These are phyloP conservation scores for Premnoplex brunnescens DNA, from an alignment of 2,797 vertebrate genomes.

Conservation along the genomic window DNA sequence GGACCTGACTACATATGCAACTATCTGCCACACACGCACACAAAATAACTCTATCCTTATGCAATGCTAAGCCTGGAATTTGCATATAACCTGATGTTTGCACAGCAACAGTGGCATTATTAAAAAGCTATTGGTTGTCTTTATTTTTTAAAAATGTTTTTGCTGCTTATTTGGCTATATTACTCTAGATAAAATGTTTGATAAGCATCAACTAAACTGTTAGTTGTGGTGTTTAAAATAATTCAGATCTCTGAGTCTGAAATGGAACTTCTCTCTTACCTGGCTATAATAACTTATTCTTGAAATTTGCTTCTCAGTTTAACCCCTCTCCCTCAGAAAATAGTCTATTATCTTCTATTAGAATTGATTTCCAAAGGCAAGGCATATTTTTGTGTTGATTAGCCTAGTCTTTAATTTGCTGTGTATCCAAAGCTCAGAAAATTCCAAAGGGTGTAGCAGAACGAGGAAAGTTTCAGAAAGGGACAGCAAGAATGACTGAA, in stretches of 20 bases:
- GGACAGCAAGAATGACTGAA: background rate
- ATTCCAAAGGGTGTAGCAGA: background rate
- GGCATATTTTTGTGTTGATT: background rate
- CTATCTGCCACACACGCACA: background rate
- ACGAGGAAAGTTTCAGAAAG: background rate
- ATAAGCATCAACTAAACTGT: background rate
- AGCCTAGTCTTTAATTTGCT: background rate
- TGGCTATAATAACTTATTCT: background rate
- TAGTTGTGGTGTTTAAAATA: background rate
- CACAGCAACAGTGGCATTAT: background rate
- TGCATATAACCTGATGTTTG: background rate
- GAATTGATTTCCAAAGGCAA: background rate
- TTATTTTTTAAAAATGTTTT: background rate
- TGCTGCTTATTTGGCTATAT: background rate
- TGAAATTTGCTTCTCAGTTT: background rate
- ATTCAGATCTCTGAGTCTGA: background rate
- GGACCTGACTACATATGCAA: background rate
- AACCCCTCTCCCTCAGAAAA: background rate
- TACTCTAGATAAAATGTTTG: background rate
- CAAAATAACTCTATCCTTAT: background rate
- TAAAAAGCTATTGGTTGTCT: background rate
- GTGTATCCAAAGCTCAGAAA: background rate
- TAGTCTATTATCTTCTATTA: background rate
- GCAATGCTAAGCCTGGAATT: background rate
- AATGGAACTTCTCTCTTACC: background rate